Conservation (phyloP, 2,888 invertebrate species). For the Diadromus collaris region DNA sequence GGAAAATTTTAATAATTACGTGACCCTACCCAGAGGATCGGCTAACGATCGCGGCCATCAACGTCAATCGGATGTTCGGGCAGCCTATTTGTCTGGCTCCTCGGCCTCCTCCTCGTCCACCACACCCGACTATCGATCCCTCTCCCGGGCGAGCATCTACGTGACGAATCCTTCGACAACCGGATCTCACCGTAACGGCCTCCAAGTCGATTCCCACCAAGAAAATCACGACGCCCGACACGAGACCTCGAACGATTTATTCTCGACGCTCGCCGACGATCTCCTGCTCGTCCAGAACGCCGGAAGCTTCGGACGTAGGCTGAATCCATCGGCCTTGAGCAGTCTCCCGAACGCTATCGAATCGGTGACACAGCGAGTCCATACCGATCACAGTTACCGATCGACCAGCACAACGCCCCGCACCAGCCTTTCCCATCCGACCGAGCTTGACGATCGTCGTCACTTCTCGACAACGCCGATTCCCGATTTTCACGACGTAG, state of each 20-base stretch:
- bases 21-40: constrained; percentile 33
- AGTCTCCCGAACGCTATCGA: not conserved
- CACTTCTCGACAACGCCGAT: constrained; percentile 26
- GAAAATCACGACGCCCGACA: constrained; percentile 17
- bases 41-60: constrained; percentile 19
- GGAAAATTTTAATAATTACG: constrained; percentile 56
- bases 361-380: not conserved
- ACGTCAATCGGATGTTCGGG: constrained; percentile 7
- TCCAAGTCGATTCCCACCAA: not conserved
- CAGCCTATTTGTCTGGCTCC: not conserved
- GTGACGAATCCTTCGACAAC: constrained; percentile 28
- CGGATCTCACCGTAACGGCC: not conserved
- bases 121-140: constrained; percentile 35
- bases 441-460: constrained; percentile 27
- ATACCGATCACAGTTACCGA: not conserved
- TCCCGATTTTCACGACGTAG: constrained; percentile 39
- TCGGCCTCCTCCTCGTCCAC: not conserved
- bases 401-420: constrained; percentile 28
- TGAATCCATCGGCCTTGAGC: constrained; percentile 33
- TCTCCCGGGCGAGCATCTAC: constrained; percentile 17
- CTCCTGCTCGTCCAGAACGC: constrained; percentile 65
- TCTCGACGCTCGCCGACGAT: constrained; percentile 65
- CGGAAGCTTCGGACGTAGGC: constrained; percentile 67
- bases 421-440: constrained; percentile 23
- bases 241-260: constrained; percentile 47